A percentile compares a stretch with the other conserved stretches of the same genome.
Evolutionary conservation across 2,113 vertebrate genomes (phyloP).

Genomic region (Catharus bicknelli): DNA sequence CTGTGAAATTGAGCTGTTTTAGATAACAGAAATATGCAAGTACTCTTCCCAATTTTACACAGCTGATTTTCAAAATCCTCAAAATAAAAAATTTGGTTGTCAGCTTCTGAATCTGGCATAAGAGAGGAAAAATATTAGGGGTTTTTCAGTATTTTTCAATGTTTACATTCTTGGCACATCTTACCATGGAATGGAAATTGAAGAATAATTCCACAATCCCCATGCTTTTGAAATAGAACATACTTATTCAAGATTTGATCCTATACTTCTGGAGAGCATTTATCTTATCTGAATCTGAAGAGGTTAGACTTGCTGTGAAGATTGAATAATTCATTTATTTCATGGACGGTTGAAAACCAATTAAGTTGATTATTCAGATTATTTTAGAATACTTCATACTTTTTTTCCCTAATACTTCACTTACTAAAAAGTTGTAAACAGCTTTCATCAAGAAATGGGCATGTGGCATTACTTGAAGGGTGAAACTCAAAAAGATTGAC

Average conservation of each 20-base stretch:
- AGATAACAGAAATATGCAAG: not conserved
- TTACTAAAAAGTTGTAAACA: not conserved
- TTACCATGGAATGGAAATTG: not conserved
- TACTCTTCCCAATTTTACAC: not conserved
- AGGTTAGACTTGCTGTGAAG: constrained; percentile 11
- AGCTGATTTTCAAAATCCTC: not conserved
- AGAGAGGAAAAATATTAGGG: rapidly evolving
- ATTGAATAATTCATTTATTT: constrained; percentile 49
- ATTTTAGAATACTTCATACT: not conserved
- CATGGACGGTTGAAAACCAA: not conserved
- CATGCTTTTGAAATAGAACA: not conserved
- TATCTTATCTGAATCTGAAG: constrained; percentile 42
- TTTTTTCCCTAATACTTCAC: not conserved
- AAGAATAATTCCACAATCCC: not conserved
- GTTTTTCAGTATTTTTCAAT: not conserved
- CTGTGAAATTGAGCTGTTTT: not conserved
- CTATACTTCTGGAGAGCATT: not conserved
- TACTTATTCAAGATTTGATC: not conserved
- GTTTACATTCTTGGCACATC: not conserved
- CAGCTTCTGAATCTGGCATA: not conserved
- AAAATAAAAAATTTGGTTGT: not conserved
- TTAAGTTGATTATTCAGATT: constrained; percentile 38
- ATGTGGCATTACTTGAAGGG: not conserved
- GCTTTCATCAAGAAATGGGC: not conserved
- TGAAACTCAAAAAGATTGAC: not conserved